Evolutionary conservation across 2,113 vertebrate species (phyloP), one percentile per base, ranked within the genome.

Genomic region (Halcyon senegalensis): DNA sequence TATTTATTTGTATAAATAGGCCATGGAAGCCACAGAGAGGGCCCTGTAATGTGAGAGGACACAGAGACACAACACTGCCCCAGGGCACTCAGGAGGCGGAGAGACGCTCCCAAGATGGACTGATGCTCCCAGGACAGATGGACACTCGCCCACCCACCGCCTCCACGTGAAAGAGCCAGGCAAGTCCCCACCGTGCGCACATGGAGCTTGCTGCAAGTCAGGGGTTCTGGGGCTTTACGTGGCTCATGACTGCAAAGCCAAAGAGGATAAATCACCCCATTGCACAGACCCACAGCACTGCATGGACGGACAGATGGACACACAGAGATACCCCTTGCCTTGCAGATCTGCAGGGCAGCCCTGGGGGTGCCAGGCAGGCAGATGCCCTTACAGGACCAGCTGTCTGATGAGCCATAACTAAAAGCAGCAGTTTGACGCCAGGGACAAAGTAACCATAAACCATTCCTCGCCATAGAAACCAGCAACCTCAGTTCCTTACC

Each of bases 1-100:
- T 93, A 94, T 94, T 95, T 92, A 94, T 95, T 95, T 95, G 91
- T 94, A 41, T 76, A 89, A 87, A 68, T 9, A 58, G 81, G 60
- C 84, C 84, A 78, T 81, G 74, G 76, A 89, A 93, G 80, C 74
- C 88, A 37, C 79, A 67, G 69, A 77, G 60, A 95, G 66, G 20
- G 44, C 37, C 41, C 69, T 67, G 87, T 89, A 94, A 93, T 59
- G 56, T 81, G 93, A 95, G 86, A 91, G 73, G 89, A 93, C 67
- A 41, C 53, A 53, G 50, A 90, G 84, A 53, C 44, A 2, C 70
- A 84, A 27, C 0, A 0, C 76, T 93, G 80, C 68, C 89, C 67
- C 28, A 3, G 72, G 53, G 72, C 75, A 13, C 62, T 55, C 0
- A 0, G 59, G 92, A 88, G 85, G 41, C 0, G 0, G n/a, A 53